Base-by-base conservation (phyloP, 53 echinoderm and acorn worm genomes). In the Crossaster papposus region DNA sequence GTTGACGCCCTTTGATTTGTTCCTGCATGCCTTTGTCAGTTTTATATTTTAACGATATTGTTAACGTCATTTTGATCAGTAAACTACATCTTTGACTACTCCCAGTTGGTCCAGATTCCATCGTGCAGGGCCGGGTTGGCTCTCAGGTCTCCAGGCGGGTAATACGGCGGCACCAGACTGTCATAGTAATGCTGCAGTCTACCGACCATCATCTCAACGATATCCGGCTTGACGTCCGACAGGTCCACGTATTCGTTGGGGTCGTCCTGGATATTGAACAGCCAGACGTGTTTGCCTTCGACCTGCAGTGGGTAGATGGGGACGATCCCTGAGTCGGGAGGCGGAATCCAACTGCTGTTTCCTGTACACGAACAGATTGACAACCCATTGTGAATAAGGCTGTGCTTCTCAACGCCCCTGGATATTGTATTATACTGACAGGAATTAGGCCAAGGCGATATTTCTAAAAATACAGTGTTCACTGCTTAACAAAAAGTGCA, bases 81-180 rank as follows among this genome's bases (percentile, higher is more conserved):
- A n/a, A n/a, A n/a, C n/a, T 9, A 5, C 44, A 44, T 44, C 5
- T 44, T 44, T n/a, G 44, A 62, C 63, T 83, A 82, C 38, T 85
- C 94, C 98, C 96, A 98, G 51, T 94, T 92, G 29, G 91, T 90
- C 98, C 98, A 98, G 32, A 90, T 79, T 30, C 94, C 96, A 1
- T 79, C 83, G 62, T 96, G 96, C n/a, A 91, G 76, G 3, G 76
- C 89, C 30, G 98, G 98, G 52, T 98, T 82, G 4, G 93, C 92
- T 44, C 90, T 87, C 14, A 84, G 79, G 28, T 93, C 91, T 14
- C 91, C 89, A 34, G 82, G 76, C 33, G 98, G 96, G 64, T 93
- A 98, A 29, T 83, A 70, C 17, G 92, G 90, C 1, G 93, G 94
- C 20, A 98, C 95, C 30, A 96, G 90, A 8, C 91, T 89, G 58